Percentiles rank a stretch among this genome's conserved stretches.
Evolutionary conservation across 2,888 invertebrate species (phyloP).

Genomic region (Prosopocoilus inquinatus): DNA sequence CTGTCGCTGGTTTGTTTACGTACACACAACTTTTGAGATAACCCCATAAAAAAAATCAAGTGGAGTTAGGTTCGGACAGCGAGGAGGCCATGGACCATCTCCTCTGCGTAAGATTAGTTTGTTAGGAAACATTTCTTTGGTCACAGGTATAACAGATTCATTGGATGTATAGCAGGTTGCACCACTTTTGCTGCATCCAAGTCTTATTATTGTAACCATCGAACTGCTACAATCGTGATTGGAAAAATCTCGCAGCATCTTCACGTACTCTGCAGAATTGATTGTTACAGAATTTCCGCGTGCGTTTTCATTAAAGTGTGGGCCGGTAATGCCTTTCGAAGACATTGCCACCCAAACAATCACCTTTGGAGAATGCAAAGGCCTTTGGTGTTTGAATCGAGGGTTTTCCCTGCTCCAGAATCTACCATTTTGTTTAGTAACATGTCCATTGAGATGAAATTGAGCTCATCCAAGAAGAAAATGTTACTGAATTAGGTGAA

Average conservation of each 20-base stretch:
- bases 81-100: not conserved
- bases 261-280: not conserved
- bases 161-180: not conserved
- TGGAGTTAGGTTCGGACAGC: too few species aligned
- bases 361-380: constrained; percentile 6
- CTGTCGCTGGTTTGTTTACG: not conserved
- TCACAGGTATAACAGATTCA: not conserved
- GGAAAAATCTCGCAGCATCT: not conserved
- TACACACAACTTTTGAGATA: not conserved
- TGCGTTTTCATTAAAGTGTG: not conserved
- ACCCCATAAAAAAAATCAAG: not conserved
- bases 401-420: not conserved
- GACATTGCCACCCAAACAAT: constrained; percentile 5
- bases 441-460: not conserved
- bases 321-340: not conserved
- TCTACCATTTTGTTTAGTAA: not conserved
- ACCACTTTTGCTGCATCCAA: not conserved
- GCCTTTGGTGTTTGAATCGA: not conserved
- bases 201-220: not conserved
- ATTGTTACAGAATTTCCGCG: not conserved
- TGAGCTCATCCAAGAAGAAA: not conserved
- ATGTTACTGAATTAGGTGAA: not conserved
- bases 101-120: not conserved
- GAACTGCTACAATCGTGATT: too few species aligned
- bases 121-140: not conserved